Base-by-base conservation (phyloP, 2,797 vertebrate genomes). In the Aphelocoma californica region DNA sequence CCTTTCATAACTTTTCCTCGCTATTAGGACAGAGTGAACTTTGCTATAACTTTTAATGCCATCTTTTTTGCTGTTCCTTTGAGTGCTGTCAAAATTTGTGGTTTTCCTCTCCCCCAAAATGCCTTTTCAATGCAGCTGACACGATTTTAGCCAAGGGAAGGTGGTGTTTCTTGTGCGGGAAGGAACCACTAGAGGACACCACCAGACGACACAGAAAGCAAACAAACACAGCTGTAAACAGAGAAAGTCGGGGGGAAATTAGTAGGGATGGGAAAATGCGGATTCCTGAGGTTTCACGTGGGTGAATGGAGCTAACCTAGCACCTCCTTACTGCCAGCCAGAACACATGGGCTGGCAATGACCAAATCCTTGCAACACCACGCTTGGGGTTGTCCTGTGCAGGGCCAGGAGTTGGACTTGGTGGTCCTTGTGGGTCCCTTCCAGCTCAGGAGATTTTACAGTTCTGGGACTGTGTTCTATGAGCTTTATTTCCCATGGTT, bases 131-230 rank as follows among this genome's bases (percentile, higher is more conserved):
- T 18, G 56, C 62, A 92, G 69, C 84, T 86, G 66, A 38, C 18
- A 47, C 5, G 23, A 74, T 70, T 85, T 79, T 13, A 91, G 29
- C 21, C 11, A 58, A 58, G 70, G 60, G n/a, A 62, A 70, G 3
- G 24, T 50, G 42, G 5, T 13, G 48, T 50, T 88, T 58, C 51
- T 71, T 28, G 53, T 53, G 47, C 1, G 0, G 29, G 34, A 53
- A 93, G 72, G 69, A 91, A 6, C 95, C 91, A 82, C 93, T 95
- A 92, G 95, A 94, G 93, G 95, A 92, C 93, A 84, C 82, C 93
- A 96, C 72, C 92, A 73, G 72, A 67, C 1, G 81, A 60, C 65
- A 80, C 74, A 31, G 13, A 44, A 79, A 89, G 48, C 31, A 70
- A 94, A 74, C 6, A 32, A 61, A 48, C 72, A 32, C 6, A 31